These are phyloP conservation scores for Passer domesticus DNA, from an alignment of 2,113 vertebrate genomes.

Conservation along the genomic window DNA sequence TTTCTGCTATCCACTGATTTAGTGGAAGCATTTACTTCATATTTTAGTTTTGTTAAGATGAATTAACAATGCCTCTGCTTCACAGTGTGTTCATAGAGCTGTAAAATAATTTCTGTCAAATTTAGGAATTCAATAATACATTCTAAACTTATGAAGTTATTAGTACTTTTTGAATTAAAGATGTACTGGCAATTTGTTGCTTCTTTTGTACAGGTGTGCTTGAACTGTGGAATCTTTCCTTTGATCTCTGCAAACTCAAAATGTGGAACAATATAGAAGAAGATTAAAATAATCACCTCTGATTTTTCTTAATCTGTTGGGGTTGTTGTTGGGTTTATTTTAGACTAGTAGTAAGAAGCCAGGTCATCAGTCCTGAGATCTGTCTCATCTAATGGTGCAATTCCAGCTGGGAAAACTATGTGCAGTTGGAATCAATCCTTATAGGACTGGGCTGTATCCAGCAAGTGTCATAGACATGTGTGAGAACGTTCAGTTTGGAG, in stretches of 20 bases:
- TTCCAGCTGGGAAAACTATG: slow-evolving; percentile 38
- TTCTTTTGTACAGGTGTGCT: not conserved
- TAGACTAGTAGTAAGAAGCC: not conserved
- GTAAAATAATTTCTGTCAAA: not conserved
- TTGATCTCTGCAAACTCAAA: not conserved
- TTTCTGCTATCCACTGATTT: not conserved
- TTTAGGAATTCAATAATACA: not conserved
- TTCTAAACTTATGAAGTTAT: not conserved
- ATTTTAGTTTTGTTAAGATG: not conserved
- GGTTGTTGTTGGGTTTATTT: not conserved
- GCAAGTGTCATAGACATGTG: slow-evolving; percentile 1
- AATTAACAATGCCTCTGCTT: not conserved
- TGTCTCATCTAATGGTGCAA: slow-evolving; percentile 1
- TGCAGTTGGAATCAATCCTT: slow-evolving; percentile 9
- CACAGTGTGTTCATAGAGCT: not conserved
- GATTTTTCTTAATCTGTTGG: not conserved
- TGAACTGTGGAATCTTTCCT: not conserved
- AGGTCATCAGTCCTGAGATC: not conserved
- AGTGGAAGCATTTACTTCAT: not conserved
- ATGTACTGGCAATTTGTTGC: not conserved
- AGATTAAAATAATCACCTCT: not conserved
- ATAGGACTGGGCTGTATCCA: not conserved
- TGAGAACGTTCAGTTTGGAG: slow-evolving; percentile 3
- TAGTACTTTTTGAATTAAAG: not conserved
- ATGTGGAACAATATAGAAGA: not conserved